Percentiles rank a stretch among this genome's conserved stretches.
Conservation (phyloP, 2,888 invertebrate genomes). For the Orgyia antiqua region DNA sequence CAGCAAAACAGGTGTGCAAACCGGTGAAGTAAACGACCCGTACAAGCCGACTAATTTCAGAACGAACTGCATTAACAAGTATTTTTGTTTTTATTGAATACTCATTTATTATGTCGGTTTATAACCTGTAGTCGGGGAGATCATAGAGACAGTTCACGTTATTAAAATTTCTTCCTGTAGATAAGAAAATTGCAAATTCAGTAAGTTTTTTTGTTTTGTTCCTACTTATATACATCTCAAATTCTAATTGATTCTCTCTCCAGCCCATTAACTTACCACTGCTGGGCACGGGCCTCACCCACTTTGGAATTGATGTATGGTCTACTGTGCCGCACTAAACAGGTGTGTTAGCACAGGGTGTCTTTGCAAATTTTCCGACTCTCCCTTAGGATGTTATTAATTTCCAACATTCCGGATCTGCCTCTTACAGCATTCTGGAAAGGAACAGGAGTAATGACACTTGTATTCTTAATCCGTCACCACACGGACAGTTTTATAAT, state of each 20-base stretch:
- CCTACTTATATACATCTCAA: constrained; percentile 6
- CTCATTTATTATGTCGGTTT: constrained; percentile 16
- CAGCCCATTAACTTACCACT: too few relatives aligned
- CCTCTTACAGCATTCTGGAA: too few relatives aligned
- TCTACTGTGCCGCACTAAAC: not conserved
- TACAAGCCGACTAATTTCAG: constrained; percentile 41
- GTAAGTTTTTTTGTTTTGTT: too few relatives aligned
- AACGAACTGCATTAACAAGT: constrained; percentile 34
- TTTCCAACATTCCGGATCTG: too few relatives aligned
- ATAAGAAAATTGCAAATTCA: too few relatives aligned
- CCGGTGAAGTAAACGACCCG: constrained; percentile 39
- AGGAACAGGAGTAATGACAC: too few relatives aligned
- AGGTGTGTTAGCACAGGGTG: too few relatives aligned
- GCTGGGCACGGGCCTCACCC: too few relatives aligned
- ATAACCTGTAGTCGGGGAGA: constrained; percentile 15
- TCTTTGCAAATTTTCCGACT: too few relatives aligned
- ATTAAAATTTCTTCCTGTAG: constrained; percentile 25
- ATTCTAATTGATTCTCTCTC: not conserved
- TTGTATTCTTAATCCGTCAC: too few relatives aligned
- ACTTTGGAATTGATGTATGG: not conserved
- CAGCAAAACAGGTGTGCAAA: constrained; percentile 51
- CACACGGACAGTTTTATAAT: too few relatives aligned
- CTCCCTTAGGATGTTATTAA: too few relatives aligned
- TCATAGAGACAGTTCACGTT: constrained; percentile 17
- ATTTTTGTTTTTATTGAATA: constrained; percentile 23